Evolutionary conservation across 2,888 invertebrate species (phyloP), one percentile per base, ranked within the genome.

Genomic region (Plebejus anna): DNA sequence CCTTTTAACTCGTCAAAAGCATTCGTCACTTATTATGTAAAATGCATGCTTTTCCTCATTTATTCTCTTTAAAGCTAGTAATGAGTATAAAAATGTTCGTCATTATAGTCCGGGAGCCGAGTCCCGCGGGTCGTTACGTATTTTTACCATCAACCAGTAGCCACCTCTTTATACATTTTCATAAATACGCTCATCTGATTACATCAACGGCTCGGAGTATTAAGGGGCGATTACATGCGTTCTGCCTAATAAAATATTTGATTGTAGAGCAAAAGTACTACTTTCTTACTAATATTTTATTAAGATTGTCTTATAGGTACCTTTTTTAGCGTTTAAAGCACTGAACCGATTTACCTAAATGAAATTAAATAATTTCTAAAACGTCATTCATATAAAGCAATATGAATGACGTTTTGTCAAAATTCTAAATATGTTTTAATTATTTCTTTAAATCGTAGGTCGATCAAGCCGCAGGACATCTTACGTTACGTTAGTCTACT

Each of bases 101-200:
- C 16, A 66, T 66, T 66, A 66, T 61, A 61, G 28, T 22, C 61
- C 22, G 28, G 61, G 61, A 28, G 32, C 1, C 13, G 80, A 80
- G 82, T 76, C 78, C 79, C 77, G 81, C 82, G 84, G 82, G 86
- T 79, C 82, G 84, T 80, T 78, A 81, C 79, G 76, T 78, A 79
- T 78, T 81, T 79, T 66, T 66, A 66, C 32, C 66, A 36, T 66
- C 66, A 13, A 36, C 28, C 22, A 22, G 22, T 22, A 22, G 22
- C 22, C 66, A 66, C 66, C 66, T 66, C 66, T 66, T 66, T 66
- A 66, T 16, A 36, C 66, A 66, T 66, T 66, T 32, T 36, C 66
- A 66, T 66, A 66, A 66, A 66, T 66, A 32, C 66, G 13, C 66
- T 66, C 32, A 66, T 66, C 66, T 66, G 13, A 66, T 66, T 66